Base-by-base conservation (phyloP, 2,113 vertebrate species). In the Loxodonta africana region DNA sequence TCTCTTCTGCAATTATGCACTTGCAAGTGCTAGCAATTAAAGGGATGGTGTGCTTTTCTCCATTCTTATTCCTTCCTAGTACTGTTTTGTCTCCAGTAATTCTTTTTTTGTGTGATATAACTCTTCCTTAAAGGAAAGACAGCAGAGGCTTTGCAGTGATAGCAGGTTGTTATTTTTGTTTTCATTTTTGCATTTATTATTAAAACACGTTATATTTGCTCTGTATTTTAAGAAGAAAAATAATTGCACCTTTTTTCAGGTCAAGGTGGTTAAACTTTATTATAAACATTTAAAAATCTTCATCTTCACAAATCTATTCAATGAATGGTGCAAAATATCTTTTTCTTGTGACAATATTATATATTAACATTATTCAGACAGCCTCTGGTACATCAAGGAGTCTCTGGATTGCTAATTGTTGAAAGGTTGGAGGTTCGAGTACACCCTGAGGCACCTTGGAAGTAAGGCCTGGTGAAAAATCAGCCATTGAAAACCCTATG, bases 1-100 rank as follows among this genome's bases (percentile, higher is more conserved):
- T 93, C 57, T 91, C 25, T 91, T 83, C 89, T 88, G n/a, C 25
- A 96, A 83, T 93, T 91, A 80, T 81, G 53, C 78, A 89, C 81
- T 95, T 92, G 48, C 73, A 88, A 74, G 53, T 80, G 74, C 33
- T 69, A 48, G 44, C 83, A 83, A 93, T 86, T 91, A 69, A 90
- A 93, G 1, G 15, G 26, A 93, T 46, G 7, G 7, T 44, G 6
- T 77, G 30, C 10, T 12, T 84, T 78, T 91, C 44, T 60, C 44
- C 57, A 95, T 20, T 82, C 60, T 74, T 82, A 83, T 21, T 83
- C 76, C 23, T 83, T 93, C 88, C 57, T 44, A 76, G 23, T 69
- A 74, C 18, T 77, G 28, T 11, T 92, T 96, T 62, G 33, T 46
- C 37, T 90, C n/a, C 6, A 84, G 62, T 51, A 93, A 87, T 93